Percentiles rank a stretch among this genome's conserved stretches.
These are phyloP conservation scores for Lineus longissimus DNA, from an alignment of 1,140 invertebrate species.

Conservation along the genomic window DNA sequence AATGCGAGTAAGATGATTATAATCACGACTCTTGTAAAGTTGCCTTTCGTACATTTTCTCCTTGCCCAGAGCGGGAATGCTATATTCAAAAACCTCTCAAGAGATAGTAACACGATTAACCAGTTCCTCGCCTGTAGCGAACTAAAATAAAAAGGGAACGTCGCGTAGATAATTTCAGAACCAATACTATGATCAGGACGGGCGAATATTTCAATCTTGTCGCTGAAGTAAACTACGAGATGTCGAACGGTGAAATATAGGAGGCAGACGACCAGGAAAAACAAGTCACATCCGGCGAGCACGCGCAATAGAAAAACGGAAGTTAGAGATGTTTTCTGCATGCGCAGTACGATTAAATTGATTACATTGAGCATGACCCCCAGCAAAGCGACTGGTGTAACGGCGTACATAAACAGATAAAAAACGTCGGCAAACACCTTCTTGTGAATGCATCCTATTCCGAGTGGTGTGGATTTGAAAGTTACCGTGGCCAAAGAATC, in stretches of 20 bases:
- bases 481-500: too few relatives aligned
- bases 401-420: background rate
- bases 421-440: background rate
- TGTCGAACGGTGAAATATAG: background rate
- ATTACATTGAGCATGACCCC: background rate
- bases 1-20: background rate
- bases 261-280: background rate
- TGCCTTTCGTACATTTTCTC: background rate
- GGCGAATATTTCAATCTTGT: background rate
- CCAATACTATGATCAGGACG: background rate
- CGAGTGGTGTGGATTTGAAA: too few relatives aligned
- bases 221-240: background rate
- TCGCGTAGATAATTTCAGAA: background rate
- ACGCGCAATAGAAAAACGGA: background rate
- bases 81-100: background rate
- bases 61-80: conserved; percentile 2
- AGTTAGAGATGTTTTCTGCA: background rate
- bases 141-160: background rate
- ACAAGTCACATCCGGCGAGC: background rate
- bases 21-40: background rate
- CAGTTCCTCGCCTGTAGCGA: background rate
- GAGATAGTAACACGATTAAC: background rate
- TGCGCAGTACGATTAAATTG: background rate
- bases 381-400: background rate
- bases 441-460: too few relatives aligned